Evolutionary conservation across 1,140 invertebrate genomes (phyloP).

Genomic region (Trachelipus rathkii): DNA sequence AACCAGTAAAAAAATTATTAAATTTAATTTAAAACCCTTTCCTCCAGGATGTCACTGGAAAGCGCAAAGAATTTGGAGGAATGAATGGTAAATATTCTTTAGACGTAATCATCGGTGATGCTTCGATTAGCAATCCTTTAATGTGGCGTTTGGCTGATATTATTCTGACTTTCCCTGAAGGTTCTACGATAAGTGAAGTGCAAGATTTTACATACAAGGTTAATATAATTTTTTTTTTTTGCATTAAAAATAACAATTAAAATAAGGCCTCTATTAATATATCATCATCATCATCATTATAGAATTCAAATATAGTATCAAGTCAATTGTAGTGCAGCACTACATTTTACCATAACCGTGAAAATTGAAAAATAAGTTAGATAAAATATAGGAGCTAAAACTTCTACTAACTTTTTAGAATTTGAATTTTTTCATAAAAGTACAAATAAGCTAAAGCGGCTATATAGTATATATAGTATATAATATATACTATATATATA

Average conservation of each 20-base stretch:
- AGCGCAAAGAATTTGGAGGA: slow-evolving; percentile 46
- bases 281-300: not conserved
- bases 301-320: no score
- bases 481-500: no score
- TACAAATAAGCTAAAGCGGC: no score
- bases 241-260: not conserved
- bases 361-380: no score
- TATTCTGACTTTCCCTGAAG: slow-evolving; percentile 62
- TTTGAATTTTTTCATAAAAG: no score
- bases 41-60: not conserved
- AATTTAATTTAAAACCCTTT: no score
- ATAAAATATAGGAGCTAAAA: no score
- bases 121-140: slow-evolving; percentile 74
- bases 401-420: no score
- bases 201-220: slow-evolving; percentile 39
- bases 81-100: slow-evolving; percentile 75
- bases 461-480: no score
- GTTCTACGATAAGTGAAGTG: not conserved
- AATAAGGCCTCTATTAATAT: not conserved
- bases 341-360: no score
- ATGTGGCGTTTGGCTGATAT: slow-evolving; percentile 77
- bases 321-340: no score
- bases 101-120: slow-evolving; percentile 70
- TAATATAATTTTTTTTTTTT: not conserved
- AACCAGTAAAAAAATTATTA: no score